A percentile compares a stretch with the other conserved stretches of the same genome.
These are phyloP conservation scores for Chloebia gouldiae DNA, from an alignment of 2,113 vertebrate genomes.

Conservation along the genomic window DNA sequence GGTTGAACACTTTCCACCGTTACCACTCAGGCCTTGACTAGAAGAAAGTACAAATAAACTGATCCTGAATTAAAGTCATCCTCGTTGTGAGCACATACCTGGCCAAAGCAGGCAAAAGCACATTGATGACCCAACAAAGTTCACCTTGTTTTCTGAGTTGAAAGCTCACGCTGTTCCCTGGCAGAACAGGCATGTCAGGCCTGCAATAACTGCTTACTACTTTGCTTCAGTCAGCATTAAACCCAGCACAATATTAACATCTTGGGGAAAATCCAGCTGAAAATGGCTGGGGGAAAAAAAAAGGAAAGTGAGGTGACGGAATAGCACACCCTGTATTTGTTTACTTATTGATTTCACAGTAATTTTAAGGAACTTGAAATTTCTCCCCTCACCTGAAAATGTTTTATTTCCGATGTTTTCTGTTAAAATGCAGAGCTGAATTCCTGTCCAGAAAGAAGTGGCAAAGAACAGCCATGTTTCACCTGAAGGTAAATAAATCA, in stretches of 20 bases:
- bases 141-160: conserved; percentile 29
- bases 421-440: neutral
- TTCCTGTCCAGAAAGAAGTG: neutral
- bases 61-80: neutral
- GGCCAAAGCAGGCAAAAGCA: neutral
- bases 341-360: neutral
- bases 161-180: conserved; percentile 48
- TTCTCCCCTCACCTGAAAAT: neutral
- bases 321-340: neutral
- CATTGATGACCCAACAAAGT: conserved; percentile 20
- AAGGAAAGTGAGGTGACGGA: neutral
- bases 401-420: neutral
- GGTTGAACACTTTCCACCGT: neutral
- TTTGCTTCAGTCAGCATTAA: conserved; percentile 15
- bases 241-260: conserved; percentile 9
- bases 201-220: conserved; percentile 36
- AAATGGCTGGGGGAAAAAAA: neutral
- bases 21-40: neutral
- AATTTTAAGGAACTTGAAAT: neutral
- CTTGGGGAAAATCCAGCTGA: conserved; percentile 46
- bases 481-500: neutral
- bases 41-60: neutral
- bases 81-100: neutral
- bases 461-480: neutral
- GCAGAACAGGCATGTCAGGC: conserved; percentile 31